Base-by-base conservation (phyloP, 2,797 vertebrate genomes). In the Anomalospiza imberbis region DNA sequence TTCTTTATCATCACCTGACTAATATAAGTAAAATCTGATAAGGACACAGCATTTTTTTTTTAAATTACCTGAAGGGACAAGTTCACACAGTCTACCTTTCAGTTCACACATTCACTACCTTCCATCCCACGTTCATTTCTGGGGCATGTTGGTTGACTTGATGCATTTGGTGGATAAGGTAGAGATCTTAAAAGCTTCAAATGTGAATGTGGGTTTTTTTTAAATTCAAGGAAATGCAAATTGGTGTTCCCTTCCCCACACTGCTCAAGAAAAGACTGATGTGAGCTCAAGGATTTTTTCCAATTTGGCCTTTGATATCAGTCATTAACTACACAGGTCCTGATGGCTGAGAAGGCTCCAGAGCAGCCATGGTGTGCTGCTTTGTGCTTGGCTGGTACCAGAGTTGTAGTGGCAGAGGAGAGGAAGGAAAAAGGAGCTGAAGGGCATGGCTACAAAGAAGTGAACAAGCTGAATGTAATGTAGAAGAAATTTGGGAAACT, bases 321-420 rank as follows among this genome's bases (percentile, higher is more conserved):
- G 4, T 51, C 32, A 8, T 65, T 77, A 44, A 60, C 34, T n/a
- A 8, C 0, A 0, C 32, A 17, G 5, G 20, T 81, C 18, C 44
- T 48, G 61, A 14, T 60, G 10, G 40, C n/a, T 83, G 76, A 80
- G 60, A 38, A 70, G 44, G 2, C 47, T 83, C 36, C 0, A 3
- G 68, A 70, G 40, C 51, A 80, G 68, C 21, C 17, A 4, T 0
- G 2, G 44, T 6, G 28, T 47, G 38, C 72, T 77, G 51, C 55
- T 79, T 75, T 45, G 17, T 66, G 65, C 78, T 80, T 66, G 61
- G 6, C 58, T 72, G 67, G 21, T 44, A 6, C 10, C 10, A 44
- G 34, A 61, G 10, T 25, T 57, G 31, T 6, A 47, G 71, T n/a
- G 34, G 32, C 54, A 78, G 58, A 86, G 76, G 36, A 88, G 73